Evolutionary conservation across 2,888 invertebrate genomes (phyloP).

Genomic region (Stomorhina lunata): DNA sequence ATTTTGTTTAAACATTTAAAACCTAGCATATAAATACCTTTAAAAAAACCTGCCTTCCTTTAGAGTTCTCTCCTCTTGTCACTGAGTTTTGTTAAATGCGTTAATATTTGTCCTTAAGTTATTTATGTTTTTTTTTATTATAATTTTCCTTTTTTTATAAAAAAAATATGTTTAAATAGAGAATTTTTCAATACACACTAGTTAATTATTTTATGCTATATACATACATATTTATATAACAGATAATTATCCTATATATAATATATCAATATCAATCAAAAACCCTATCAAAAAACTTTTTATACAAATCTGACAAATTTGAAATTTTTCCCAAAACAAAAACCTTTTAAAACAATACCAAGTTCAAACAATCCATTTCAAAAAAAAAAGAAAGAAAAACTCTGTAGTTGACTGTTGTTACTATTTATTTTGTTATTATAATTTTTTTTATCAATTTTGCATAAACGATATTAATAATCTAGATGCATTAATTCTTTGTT

Average conservation of each 20-base stretch:
- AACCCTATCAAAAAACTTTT: slow-evolving; percentile 13
- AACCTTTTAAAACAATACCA: slow-evolving; percentile 28
- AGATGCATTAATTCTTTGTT: slow-evolving; percentile 65
- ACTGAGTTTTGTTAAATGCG: slow-evolving; percentile 61
- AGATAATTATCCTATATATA: slow-evolving; percentile 69
- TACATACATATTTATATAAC: slow-evolving; percentile 68
- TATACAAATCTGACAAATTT: slow-evolving; percentile 41
- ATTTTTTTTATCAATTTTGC: slow-evolving; percentile 58
- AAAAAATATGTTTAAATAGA: slow-evolving; percentile 59
- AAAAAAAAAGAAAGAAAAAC: slow-evolving; percentile 70
- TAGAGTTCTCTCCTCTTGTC: slow-evolving; percentile 38
- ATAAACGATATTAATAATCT: slow-evolving; percentile 64
- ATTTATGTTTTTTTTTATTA: slow-evolving; percentile 45
- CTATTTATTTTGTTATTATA: slow-evolving; percentile 60
- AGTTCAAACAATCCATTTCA: slow-evolving; percentile 55
- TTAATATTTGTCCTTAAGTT: slow-evolving; percentile 57
- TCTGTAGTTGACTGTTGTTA: slow-evolving; percentile 78
- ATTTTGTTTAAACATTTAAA: slow-evolving; percentile 64
- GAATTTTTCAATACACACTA: slow-evolving; percentile 64
- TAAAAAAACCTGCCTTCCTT: slow-evolving; percentile 35
- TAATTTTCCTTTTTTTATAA: slow-evolving; percentile 5
- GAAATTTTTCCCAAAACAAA: slow-evolving; percentile 35
- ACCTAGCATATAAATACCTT: slow-evolving; percentile 50
- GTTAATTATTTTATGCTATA: slow-evolving; percentile 65
- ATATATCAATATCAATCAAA: slow-evolving; percentile 35